Base-by-base conservation (phyloP, 2,888 invertebrate genomes). In the Timema cristinae region DNA sequence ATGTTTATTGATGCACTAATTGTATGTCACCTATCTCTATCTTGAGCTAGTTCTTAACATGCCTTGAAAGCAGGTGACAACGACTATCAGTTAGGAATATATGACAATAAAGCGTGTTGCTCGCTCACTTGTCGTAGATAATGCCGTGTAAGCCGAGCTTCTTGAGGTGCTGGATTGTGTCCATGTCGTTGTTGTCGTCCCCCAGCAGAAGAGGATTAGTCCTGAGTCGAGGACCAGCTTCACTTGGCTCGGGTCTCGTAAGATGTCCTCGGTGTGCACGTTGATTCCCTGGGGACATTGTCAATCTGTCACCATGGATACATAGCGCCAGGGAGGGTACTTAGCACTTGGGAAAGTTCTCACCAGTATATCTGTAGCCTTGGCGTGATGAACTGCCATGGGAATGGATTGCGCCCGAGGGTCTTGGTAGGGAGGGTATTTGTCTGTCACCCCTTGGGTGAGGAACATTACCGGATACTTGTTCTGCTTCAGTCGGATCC, bases 391-490 rank as follows among this genome's bases (percentile, higher is more conserved):
- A 63, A 93, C 91, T 1, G 95, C 96, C 78, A 90, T 89, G 66
- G 90, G 89, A 76, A 96, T 91, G 1, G 89, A 88, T 78, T 89
- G 88, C 77, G 95, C 94, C 51, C 97, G 84, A 0, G 92, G 90
- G 83, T 98, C 97, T 74, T 89, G 87, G 81, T 94, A 98, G 54
- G 90, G 88, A 67, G 91, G 88, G 81, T 95, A 98, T 76, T 87
- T 82, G 5, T 81, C 80, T 0, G 90, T 90, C 8, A 87, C 84
- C 0, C 92, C 93, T 78, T 95, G 90, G 6, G 97, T 97, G 74
- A 99, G 85, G 81, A 98, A 97, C 86, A 98, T 90, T 9, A 98
- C 94, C 0, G 98, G 98, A 84, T 95, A 99, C 78, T 92, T 92
- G 83, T 98, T 98, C 84, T 99, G 99, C 80, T 99, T 99, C 77